Percentiles rank a stretch among this genome's conserved stretches.
Evolutionary conservation across 2,113 vertebrate species (phyloP).

Genomic region (Heteronetta atricapilla): DNA sequence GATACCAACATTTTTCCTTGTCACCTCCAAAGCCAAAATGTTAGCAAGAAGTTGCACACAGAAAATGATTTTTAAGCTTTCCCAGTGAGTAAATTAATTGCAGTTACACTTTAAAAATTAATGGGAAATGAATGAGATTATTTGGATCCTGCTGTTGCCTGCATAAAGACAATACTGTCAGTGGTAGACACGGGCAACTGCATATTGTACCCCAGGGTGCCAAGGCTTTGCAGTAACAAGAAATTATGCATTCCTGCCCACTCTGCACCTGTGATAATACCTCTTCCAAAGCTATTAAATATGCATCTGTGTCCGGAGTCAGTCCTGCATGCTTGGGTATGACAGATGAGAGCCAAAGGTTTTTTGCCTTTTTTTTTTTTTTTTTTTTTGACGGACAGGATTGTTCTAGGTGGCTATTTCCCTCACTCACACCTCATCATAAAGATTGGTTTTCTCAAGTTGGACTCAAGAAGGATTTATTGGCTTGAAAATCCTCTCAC

Average conservation of each 20-base stretch:
- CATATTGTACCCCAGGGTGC: neutral
- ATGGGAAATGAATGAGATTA: neutral
- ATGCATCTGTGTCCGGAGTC: conserved; percentile 2
- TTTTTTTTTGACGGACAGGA: neutral
- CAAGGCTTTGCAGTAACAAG: conserved; percentile 19
- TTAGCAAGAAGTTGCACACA: neutral
- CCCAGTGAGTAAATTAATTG: neutral
- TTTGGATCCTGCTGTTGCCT: neutral
- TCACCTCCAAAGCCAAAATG: neutral
- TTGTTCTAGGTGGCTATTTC: neutral
- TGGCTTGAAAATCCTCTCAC: neutral
- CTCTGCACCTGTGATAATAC: conserved; percentile 11
- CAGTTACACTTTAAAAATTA: neutral
- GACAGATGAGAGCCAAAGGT: neutral
- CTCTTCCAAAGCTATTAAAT: conserved; percentile 52
- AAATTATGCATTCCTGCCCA: neutral
- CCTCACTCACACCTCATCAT: neutral
- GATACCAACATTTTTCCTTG: neutral
- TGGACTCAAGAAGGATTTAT: neutral
- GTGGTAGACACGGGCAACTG: neutral
- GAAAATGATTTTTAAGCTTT: neutral
- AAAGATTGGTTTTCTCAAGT: neutral
- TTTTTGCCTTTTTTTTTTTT: neutral
- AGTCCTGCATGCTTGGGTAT: neutral
- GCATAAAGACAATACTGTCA: accelerated